Conservation (phyloP, 1,140 invertebrate species). For the Plectrocnemia conspersa region DNA sequence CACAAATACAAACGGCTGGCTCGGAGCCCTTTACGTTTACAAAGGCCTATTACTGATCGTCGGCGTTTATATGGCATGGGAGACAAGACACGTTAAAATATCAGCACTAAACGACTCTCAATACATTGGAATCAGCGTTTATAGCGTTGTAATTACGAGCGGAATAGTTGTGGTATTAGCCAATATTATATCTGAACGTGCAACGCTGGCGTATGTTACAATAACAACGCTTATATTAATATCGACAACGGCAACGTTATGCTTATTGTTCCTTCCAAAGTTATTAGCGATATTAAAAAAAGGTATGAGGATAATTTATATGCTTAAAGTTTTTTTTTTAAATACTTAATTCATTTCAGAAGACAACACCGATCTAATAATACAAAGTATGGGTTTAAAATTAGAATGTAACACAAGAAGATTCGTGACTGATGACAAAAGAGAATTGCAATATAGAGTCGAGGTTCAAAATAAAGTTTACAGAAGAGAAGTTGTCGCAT, state of each 20-base stretch:
- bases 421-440: slow-evolving; percentile 65
- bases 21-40: slow-evolving; percentile 81
- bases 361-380: slow-evolving; percentile 71
- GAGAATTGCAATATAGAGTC: slow-evolving; percentile 77
- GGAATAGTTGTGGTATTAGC: slow-evolving; percentile 79
- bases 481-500: slow-evolving; percentile 71
- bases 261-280: slow-evolving; percentile 84
- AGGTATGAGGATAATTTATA: slow-evolving; percentile 43
- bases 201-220: slow-evolving; percentile 77
- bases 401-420: slow-evolving; percentile 82
- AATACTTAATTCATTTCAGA: slow-evolving; percentile 38
- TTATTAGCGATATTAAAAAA: slow-evolving; percentile 60
- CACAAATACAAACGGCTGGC: slow-evolving; percentile 80
- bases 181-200: slow-evolving; percentile 77
- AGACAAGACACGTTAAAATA: slow-evolving; percentile 94
- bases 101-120: slow-evolving; percentile 97
- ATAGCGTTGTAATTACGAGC: slow-evolving; percentile 85
- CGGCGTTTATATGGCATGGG: slow-evolving; percentile 96
- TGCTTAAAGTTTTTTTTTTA: not conserved
- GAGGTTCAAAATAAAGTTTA: slow-evolving; percentile 90
- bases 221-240: slow-evolving; percentile 77
- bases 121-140: slow-evolving; percentile 91
- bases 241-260: slow-evolving; percentile 80
- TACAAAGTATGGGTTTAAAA: slow-evolving; percentile 81
- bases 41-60: slow-evolving; percentile 83